A percentile compares a stretch with the other conserved stretches of the same genome.
phyloP scores from a whole-genome alignment of 1,140 invertebrate species.

The Lordiphosa collinella region DNA sequence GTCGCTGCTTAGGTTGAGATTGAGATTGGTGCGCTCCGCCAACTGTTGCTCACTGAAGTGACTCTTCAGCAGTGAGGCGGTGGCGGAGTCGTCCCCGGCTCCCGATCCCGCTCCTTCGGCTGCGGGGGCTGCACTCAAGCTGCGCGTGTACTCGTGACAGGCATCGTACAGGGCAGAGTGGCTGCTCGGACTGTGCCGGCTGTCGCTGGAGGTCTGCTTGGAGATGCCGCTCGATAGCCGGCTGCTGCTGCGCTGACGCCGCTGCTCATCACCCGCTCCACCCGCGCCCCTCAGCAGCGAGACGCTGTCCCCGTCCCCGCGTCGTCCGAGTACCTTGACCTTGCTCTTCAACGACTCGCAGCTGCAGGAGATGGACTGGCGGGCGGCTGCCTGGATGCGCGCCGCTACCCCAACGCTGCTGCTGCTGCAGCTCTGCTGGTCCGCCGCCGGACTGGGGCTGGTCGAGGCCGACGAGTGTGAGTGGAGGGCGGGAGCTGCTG shows the following conservation, averaged over 20 bases:
- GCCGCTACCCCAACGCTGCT: constrained; percentile 32
- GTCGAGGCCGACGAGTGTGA: constrained; percentile 33
- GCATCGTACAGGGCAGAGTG: constrained; percentile 69
- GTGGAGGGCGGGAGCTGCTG: constrained; percentile 33
- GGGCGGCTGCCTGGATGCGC: constrained; percentile 12
- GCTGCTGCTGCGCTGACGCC: constrained; percentile 54
- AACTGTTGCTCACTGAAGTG: constrained; percentile 50
- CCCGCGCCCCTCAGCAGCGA: constrained; percentile 43
- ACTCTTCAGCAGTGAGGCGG: constrained; percentile 25
- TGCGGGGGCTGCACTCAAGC: constrained; percentile 60
- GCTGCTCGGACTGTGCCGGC: constrained; percentile 65
- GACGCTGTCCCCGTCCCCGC: constrained; percentile 43
- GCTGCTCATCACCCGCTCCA: constrained; percentile 60
- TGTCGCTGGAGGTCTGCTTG: constrained; percentile 70
- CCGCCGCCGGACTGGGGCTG: constrained; percentile 36
- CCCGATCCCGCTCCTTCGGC: constrained; percentile 18
- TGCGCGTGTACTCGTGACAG: constrained; percentile 67
- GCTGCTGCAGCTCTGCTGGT: constrained; percentile 44
- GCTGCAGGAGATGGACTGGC: constrained; percentile 43
- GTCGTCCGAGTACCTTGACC: constrained; percentile 8
- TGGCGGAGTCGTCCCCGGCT: constrained; percentile 12
- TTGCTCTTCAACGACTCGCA: constrained; percentile 49
- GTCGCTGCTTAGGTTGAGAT: constrained; percentile 68
- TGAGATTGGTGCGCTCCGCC: constrained; percentile 59
- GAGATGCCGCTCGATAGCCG: constrained; percentile 67